A percentile compares a stretch with the other conserved stretches of the same genome.
phyloP scores from a whole-genome alignment of 2,888 invertebrate genomes.

The Plagodis pulveraria region DNA sequence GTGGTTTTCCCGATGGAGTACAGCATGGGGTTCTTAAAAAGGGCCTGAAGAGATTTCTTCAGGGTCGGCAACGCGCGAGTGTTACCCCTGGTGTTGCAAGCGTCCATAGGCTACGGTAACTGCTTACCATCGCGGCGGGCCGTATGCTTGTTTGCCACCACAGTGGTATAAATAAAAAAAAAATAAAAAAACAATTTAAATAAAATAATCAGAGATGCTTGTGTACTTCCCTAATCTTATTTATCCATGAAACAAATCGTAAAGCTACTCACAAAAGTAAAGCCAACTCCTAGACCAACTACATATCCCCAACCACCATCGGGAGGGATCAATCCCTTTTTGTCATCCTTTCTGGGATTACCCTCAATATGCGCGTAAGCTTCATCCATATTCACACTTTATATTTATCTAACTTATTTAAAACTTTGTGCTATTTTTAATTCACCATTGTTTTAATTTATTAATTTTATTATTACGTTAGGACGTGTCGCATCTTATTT shows the following conservation, averaged over 20 bases:
- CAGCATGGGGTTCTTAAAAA: too few relatives aligned
- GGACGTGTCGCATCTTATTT: constrained; percentile 24
- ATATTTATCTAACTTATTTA: constrained; percentile 1
- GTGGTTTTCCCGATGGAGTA: too few relatives aligned
- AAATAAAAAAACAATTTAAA: too few relatives aligned
- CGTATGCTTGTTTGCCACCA: too few relatives aligned
- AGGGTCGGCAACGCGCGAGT: too few relatives aligned
- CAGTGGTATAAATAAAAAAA: too few relatives aligned
- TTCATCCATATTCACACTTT: constrained; percentile 65
- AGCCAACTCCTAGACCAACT: constrained; percentile 89
- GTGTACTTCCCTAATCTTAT: background rate
- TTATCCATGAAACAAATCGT: background rate
- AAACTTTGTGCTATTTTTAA: constrained; percentile 12
- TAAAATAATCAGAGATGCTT: too few relatives aligned
- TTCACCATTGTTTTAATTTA: constrained; percentile 17
- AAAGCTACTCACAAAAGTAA: constrained; percentile 88
- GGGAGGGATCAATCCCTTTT: constrained; percentile 77
- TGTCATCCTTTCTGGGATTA: constrained; percentile 38
- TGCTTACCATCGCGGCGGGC: too few relatives aligned
- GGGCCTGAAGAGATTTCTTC: too few relatives aligned
- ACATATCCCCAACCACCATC: constrained; percentile 94
- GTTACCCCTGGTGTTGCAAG: too few relatives aligned
- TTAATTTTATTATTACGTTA: constrained; percentile 1
- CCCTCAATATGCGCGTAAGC: constrained; percentile 73
- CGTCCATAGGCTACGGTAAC: too few relatives aligned